A percentile compares a stretch with the other conserved stretches of the same genome.
These are phyloP conservation scores for Drosophila insularis DNA, from an alignment of 1,140 invertebrate species.

Conservation along the genomic window DNA sequence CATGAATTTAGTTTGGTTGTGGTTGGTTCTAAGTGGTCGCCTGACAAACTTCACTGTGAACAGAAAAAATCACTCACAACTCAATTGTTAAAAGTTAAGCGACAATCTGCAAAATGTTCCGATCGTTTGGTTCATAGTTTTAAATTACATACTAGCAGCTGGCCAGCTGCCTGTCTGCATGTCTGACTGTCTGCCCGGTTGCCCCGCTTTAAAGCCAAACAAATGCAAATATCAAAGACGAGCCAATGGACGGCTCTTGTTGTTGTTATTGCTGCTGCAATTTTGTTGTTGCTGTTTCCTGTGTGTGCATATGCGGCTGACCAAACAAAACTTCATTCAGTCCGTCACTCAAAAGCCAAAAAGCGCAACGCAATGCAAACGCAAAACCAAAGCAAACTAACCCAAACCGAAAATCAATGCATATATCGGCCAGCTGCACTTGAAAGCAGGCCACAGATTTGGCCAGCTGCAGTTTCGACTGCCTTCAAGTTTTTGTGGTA, in stretches of 20 bases:
- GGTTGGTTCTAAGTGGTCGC: slow-evolving; percentile 57
- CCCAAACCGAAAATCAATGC: slow-evolving; percentile 60
- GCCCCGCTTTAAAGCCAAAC: slow-evolving; percentile 70
- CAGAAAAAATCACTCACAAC: slow-evolving; percentile 49
- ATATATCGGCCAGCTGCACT: slow-evolving; percentile 63
- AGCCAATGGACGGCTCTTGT: slow-evolving; percentile 31
- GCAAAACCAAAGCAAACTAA: slow-evolving; percentile 17
- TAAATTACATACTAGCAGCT: slow-evolving; percentile 50
- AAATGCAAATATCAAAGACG: slow-evolving; percentile 66
- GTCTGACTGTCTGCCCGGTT: slow-evolving; percentile 20
- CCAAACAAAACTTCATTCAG: slow-evolving; percentile 72
- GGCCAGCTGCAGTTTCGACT: not conserved
- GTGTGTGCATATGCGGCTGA: slow-evolving; percentile 55
- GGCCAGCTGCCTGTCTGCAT: slow-evolving; percentile 25
- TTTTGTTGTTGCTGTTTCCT: slow-evolving; percentile 43
- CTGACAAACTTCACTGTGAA: slow-evolving; percentile 54
- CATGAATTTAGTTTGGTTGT: slow-evolving; percentile 41
- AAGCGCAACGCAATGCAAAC: slow-evolving; percentile 60
- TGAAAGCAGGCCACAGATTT: slow-evolving; percentile 14
- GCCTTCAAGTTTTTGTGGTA: slow-evolving; percentile 60
- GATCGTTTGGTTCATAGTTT: slow-evolving; percentile 33
- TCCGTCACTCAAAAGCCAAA: slow-evolving; percentile 57
- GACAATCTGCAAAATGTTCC: slow-evolving; percentile 29
- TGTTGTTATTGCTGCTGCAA: slow-evolving; percentile 26
- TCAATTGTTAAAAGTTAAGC: slow-evolving; percentile 68